phyloP scores from a whole-genome alignment of 1,140 invertebrate species.

The Anagrus nilaparvatae region DNA sequence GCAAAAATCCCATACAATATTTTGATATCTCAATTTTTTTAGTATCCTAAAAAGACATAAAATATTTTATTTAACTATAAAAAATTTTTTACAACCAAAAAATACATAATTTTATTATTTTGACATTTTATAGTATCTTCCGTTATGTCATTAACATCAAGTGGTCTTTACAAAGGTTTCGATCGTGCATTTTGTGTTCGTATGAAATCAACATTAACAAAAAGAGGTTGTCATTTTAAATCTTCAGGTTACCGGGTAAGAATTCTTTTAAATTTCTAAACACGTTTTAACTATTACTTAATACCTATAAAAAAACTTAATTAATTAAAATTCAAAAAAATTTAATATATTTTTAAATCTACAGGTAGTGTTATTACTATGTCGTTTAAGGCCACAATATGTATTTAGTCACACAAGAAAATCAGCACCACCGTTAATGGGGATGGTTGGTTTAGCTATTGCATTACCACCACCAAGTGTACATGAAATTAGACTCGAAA shows the following conservation, averaged over 20 bases:
- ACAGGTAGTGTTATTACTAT: constrained; percentile 86
- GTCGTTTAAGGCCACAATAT: constrained; percentile 81
- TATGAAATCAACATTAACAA: constrained; percentile 97
- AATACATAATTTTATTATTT: no score
- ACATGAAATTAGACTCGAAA: constrained; percentile 90
- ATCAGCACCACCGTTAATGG: constrained; percentile 68
- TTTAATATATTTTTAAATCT: no score
- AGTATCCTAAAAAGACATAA: no score
- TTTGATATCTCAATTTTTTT: no score
- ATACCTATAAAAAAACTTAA: no score
- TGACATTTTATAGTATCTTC: constrained; percentile 76
- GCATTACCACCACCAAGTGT: constrained; percentile 91
- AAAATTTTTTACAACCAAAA: no score
- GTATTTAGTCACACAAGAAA: constrained; percentile 82
- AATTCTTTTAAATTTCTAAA: constrained; percentile 15
- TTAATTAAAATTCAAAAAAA: no score
- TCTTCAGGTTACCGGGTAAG: constrained; percentile 95
- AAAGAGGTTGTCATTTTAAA: constrained; percentile 95
- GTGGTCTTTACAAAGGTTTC: constrained; percentile 67
- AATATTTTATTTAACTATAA: no score
- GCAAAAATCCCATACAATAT: no score
- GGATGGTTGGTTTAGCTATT: constrained; percentile 89
- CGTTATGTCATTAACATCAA: constrained; percentile 69
- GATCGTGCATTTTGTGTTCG: constrained; percentile 90
- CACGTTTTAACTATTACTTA: no score